phyloP scores from a whole-genome alignment of 1,140 invertebrate species.

The Caenorhabditis elegans region WBcel235 BX284602.5:15104001-15104500 shows the following conservation, averaged over 20 bases:
- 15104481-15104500: neutral
- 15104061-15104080: neutral
- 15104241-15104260: neutral
- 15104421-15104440: neutral
- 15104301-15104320: neutral
- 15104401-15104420: neutral
- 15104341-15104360: neutral
- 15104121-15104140: neutral
- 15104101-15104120: neutral
- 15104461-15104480: neutral
- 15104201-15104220: neutral
- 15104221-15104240: neutral
- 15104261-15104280: neutral
- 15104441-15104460: neutral
- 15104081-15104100: neutral
- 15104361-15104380: neutral
- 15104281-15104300: neutral
- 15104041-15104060: neutral
- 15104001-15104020: neutral
- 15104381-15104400: conserved; percentile 9
- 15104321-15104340: neutral
- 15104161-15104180: neutral
- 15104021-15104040: neutral
- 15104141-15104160: neutral
- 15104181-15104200: neutral